A percentile compares a stretch with the other conserved stretches of the same genome.
Conservation (phyloP, 35 echinoderm and acorn worm genomes). For the Apostichopus californicus region DNA sequence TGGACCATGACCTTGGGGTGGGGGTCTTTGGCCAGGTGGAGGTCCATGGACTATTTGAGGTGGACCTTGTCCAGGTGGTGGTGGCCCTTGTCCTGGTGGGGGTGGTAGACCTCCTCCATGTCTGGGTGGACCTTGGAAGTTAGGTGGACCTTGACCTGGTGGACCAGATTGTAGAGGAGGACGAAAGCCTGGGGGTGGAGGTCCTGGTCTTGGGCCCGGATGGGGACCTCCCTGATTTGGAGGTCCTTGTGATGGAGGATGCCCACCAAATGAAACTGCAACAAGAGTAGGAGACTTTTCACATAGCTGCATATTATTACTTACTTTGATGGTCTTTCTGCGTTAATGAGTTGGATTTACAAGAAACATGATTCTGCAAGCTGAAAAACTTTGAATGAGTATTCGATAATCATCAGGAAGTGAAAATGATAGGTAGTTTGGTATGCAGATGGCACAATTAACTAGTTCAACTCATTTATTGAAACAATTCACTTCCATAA, state of each 20-base stretch:
- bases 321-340: too few species aligned
- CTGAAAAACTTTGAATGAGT: too few species aligned
- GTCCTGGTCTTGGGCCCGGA: conserved; percentile 47
- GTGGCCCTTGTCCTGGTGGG: conserved; percentile 63
- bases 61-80: conserved; percentile 63
- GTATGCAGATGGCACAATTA: too few species aligned
- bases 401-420: too few species aligned
- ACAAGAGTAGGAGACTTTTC: too few species aligned
- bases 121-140: conserved; percentile 50
- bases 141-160: conserved; percentile 50
- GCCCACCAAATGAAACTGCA: conserved; percentile 46
- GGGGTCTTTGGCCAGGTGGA: conserved; percentile 51
- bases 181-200: conserved; percentile 58
- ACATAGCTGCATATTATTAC: too few species aligned
- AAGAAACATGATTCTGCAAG: too few species aligned
- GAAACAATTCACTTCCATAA: too few species aligned
- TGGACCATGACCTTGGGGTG: conserved; percentile 38
- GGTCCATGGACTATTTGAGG: conserved; percentile 53
- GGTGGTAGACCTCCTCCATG: conserved; percentile 31
- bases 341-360: too few species aligned
- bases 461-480: too few species aligned
- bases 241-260: conserved; percentile 55
- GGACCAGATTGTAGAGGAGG: conserved; percentile 45
- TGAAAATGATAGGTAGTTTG: too few species aligned
- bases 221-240: conserved; percentile 50